Percentiles rank a stretch among this genome's conserved stretches.
phyloP scores from a whole-genome alignment of 2,888 invertebrate genomes.

The Nephrotoma flavescens region DNA sequence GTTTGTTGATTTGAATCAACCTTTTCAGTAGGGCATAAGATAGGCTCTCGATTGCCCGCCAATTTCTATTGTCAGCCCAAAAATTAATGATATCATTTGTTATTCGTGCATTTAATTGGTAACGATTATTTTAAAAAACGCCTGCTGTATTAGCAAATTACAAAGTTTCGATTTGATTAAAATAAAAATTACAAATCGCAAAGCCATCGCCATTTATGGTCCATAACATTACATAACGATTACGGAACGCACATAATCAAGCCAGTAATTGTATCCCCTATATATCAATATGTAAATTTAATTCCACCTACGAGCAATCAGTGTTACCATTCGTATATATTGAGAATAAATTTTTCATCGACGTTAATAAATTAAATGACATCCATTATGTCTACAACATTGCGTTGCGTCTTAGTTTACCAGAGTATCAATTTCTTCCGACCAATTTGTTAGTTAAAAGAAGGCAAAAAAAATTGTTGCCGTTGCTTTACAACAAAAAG shows the following conservation, averaged over 20 bases:
- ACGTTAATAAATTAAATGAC: background rate
- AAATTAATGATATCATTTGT: no score
- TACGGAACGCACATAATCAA: background rate
- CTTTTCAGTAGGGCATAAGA: no score
- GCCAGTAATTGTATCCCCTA: background rate
- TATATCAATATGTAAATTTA: background rate
- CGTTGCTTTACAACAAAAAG: background rate
- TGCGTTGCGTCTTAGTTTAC: background rate
- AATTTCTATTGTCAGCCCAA: no score
- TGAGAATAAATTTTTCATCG: background rate
- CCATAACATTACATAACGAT: background rate
- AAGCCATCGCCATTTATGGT: background rate
- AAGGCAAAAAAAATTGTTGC: background rate
- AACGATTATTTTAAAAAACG: background rate
- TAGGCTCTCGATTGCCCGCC: no score
- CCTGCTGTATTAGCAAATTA: background rate
- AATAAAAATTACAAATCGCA: background rate
- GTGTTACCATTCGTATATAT: background rate
- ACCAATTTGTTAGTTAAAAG: background rate
- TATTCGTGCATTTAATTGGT: no score
- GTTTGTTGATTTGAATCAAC: no score
- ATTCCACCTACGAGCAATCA: background rate
- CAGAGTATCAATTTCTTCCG: background rate
- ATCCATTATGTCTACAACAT: background rate
- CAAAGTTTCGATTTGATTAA: background rate